Evolutionary conservation across 1,140 invertebrate species (phyloP).

Genomic region (Papilio helenus): DNA sequence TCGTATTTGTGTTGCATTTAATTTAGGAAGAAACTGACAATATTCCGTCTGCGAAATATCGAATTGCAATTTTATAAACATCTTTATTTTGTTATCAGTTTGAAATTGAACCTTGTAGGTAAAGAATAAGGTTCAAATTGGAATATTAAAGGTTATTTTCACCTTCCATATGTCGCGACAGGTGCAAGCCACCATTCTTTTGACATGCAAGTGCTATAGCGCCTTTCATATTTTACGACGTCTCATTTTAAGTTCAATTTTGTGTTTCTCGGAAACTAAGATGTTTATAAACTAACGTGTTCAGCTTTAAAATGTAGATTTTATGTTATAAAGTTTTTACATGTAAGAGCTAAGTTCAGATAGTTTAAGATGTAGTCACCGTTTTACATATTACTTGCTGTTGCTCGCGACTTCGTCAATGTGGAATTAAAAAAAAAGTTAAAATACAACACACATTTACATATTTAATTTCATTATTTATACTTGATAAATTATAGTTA

Average conservation of each 20-base stretch:
- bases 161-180: slow-evolving; percentile 35
- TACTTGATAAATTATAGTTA: slow-evolving; percentile 1
- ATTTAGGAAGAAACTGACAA: slow-evolving; percentile 25
- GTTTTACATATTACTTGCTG: background rate
- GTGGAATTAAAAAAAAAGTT: no score
- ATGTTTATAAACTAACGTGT: slow-evolving; percentile 22
- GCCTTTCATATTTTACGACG: slow-evolving; percentile 34
- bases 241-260: slow-evolving; percentile 37
- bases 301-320: slow-evolving; percentile 17
- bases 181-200: slow-evolving; percentile 33
- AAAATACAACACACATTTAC: background rate
- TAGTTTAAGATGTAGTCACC: background rate
- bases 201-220: slow-evolving; percentile 36
- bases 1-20: slow-evolving; percentile 19
- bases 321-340: background rate
- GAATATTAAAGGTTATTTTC: background rate
- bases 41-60: slow-evolving; percentile 33
- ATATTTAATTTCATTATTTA: background rate
- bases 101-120: background rate
- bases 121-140: background rate
- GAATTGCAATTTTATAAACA: slow-evolving; percentile 25
- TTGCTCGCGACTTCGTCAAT: no score
- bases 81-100: background rate
- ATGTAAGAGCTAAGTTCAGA: background rate
- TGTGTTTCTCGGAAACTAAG: slow-evolving; percentile 29